Percentiles rank a stretch among this genome's conserved stretches.
Evolutionary conservation across 2,113 vertebrate genomes (phyloP).

Genomic region (Nothoprocta perdicaria): DNA sequence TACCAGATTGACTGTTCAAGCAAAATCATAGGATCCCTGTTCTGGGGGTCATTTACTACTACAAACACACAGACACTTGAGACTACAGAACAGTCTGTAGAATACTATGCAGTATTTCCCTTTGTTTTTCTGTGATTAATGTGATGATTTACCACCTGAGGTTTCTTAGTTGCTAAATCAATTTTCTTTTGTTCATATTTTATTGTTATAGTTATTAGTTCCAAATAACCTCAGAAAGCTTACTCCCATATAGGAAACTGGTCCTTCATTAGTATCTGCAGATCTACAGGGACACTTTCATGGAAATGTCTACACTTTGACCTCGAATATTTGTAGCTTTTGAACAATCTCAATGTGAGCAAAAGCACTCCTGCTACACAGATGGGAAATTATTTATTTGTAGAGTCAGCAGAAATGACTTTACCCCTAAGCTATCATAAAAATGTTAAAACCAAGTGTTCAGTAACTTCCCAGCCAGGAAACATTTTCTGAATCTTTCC

Average conservation of each 20-base stretch:
- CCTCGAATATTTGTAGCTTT: background rate
- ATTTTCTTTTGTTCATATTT: conserved; percentile 41
- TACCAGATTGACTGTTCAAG: background rate
- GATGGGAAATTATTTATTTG: background rate
- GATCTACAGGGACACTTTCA: conserved; percentile 16
- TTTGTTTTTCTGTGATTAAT: conserved; percentile 27
- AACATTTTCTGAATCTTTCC: conserved; percentile 5
- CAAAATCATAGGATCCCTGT: background rate
- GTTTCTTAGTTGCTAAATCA: conserved; percentile 45
- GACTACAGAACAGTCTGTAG: background rate
- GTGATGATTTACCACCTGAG: conserved; percentile 4
- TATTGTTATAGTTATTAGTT: conserved; percentile 25
- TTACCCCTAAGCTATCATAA: conserved; percentile 43
- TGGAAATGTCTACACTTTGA: background rate
- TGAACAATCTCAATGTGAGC: background rate
- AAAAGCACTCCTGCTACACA: background rate
- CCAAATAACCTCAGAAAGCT: conserved; percentile 23
- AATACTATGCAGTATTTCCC: background rate
- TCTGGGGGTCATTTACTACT: background rate
- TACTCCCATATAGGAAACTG: background rate
- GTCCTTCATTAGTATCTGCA: conserved; percentile 1
- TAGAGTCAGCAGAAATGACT: background rate
- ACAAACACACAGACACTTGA: background rate
- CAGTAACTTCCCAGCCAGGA: background rate
- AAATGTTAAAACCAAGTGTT: conserved; percentile 26